Conservation (phyloP, 2,888 invertebrate genomes). For the Catocala fraxini region DNA sequence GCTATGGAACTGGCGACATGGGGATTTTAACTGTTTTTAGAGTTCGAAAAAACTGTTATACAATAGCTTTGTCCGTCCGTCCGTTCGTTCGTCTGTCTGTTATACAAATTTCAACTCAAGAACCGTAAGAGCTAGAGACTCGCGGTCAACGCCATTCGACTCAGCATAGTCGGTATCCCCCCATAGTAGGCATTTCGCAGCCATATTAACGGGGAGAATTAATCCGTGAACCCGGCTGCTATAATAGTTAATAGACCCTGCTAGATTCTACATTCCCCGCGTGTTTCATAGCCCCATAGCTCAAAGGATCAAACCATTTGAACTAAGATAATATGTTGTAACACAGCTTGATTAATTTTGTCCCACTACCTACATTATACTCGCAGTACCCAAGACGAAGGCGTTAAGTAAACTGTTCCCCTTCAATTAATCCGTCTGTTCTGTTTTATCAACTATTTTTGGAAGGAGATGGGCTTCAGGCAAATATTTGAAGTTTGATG, state of each 20-base stretch:
- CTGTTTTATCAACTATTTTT: slow-evolving; percentile 29
- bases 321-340: slow-evolving; percentile 69
- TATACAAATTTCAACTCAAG: too few species aligned
- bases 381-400: slow-evolving; percentile 39
- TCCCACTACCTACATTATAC: slow-evolving; percentile 37
- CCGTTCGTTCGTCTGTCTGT: too few species aligned
- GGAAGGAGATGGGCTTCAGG: not conserved
- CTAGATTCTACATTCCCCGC: slow-evolving; percentile 16
- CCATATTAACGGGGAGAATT: too few species aligned
- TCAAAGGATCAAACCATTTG: slow-evolving; percentile 61
- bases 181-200: too few species aligned
- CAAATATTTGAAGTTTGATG: slow-evolving; percentile 10
- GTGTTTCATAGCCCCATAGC: slow-evolving; percentile 40
- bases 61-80: too few species aligned
- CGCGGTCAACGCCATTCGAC: too few species aligned
- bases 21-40: too few species aligned
- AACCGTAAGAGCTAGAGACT: too few species aligned
- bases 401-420: slow-evolving; percentile 42
- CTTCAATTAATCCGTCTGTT: slow-evolving; percentile 55
- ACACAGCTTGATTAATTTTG: slow-evolving; percentile 75
- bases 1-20: slow-evolving; percentile 50
- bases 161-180: too few species aligned
- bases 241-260: too few species aligned
- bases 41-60: too few species aligned
- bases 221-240: too few species aligned